phyloP scores from a whole-genome alignment of 92 coral and sea anemone genomes.

The Hydrozoanthus gracilis region DNA sequence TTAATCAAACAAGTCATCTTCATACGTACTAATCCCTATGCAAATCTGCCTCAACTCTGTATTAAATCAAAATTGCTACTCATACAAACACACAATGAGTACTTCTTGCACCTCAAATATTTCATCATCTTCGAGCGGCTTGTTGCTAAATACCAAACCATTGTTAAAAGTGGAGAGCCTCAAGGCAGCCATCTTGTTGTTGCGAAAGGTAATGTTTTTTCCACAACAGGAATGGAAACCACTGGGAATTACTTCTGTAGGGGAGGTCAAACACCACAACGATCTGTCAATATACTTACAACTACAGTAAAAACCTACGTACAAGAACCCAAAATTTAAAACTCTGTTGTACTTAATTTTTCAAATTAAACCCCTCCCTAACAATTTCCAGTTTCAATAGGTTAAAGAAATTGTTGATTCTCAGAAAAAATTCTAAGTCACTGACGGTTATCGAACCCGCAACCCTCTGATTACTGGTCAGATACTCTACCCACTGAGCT shows the following conservation, averaged over 20 bases:
- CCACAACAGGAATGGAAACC: slow-evolving; percentile 96
- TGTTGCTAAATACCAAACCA: slow-evolving; percentile 88
- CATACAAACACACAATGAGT: not conserved
- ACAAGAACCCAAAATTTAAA: too few relatives aligned
- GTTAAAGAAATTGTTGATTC: too few relatives aligned
- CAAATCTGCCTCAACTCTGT: not conserved
- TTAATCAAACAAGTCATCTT: too few relatives aligned
- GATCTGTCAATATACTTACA: not conserved
- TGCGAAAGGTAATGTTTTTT: slow-evolving; percentile 75
- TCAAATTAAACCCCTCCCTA: too few relatives aligned
- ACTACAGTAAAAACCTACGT: not conserved
- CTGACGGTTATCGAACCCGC: too few relatives aligned
- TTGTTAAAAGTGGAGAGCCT: slow-evolving; percentile 80
- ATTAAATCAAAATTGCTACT: not conserved
- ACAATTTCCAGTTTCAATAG: too few relatives aligned
- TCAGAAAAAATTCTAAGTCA: too few relatives aligned
- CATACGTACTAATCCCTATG: too few relatives aligned
- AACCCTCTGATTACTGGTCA: too few relatives aligned
- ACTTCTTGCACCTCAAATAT: slow-evolving; percentile 83
- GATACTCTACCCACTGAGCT: too few relatives aligned
- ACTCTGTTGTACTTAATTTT: too few relatives aligned
- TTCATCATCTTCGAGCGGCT: slow-evolving; percentile 87
- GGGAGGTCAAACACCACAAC: not conserved
- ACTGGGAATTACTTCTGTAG: slow-evolving; percentile 52
- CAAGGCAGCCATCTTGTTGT: slow-evolving; percentile 80